These are phyloP conservation scores for Thermophis baileyi DNA, from an alignment of 2,113 vertebrate genomes.

Conservation along the genomic window DNA sequence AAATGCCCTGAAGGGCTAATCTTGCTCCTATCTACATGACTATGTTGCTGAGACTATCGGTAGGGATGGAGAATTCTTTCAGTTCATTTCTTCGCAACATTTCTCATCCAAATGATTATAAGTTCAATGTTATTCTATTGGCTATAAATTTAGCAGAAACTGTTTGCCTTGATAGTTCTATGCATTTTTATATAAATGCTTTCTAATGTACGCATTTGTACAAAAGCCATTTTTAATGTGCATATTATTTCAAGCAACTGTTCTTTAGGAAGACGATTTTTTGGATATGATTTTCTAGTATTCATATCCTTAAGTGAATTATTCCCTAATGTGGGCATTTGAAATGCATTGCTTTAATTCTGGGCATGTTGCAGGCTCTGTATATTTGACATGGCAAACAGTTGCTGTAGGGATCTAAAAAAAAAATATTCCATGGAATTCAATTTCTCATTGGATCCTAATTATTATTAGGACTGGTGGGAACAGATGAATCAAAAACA, in stretches of 20 bases:
- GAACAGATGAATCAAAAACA: neutral
- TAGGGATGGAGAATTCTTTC: neutral
- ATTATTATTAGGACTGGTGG: neutral
- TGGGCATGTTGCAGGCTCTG: neutral
- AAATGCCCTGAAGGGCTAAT: neutral
- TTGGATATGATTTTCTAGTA: neutral
- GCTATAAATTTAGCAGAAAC: neutral
- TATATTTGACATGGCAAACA: neutral
- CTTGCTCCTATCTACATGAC: no score
- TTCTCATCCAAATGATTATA: neutral
- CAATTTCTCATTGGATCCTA: neutral
- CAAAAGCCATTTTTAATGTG: neutral
- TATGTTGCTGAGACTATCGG: neutral
- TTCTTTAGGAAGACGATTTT: neutral
- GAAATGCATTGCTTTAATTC: neutral
- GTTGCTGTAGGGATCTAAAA: neutral
- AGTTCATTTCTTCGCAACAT: neutral
- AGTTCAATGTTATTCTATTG: neutral
- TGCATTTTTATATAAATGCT: neutral
- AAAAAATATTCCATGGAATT: neutral
- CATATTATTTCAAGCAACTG: neutral
- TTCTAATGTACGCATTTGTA: neutral
- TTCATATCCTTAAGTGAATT: no score
- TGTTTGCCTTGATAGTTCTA: neutral
- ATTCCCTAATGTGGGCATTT: neutral